Evolutionary conservation across 2,797 vertebrate genomes (phyloP), one percentile per base, ranked within the genome.

Genomic region (Aratinga solstitialis): DNA sequence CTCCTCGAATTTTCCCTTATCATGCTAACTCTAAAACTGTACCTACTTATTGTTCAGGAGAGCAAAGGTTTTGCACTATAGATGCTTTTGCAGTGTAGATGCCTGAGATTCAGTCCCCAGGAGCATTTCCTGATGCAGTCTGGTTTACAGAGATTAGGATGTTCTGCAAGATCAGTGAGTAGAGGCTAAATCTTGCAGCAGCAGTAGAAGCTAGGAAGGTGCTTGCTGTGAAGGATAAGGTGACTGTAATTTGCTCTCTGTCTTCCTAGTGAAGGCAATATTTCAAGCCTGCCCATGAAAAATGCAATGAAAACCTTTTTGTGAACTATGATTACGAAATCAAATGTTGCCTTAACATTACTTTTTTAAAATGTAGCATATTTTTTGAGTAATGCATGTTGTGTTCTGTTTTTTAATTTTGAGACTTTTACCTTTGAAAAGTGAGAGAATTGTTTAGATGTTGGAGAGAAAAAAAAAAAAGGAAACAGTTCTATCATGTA

Each of bases 1-100:
- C 29, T 65, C 32, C 58, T 63, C 19, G 48, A 67, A 34, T 13
- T 71, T 69, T 54, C 54, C 9, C 13, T 76, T 79, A 3, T 8
- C 8, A 3, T 18, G 38, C 4, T 61, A 50, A 72, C 34, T 62
- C 15, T 3, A 1, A 8, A 76, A 6, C 6, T 27, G 0, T 27
- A 22, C 13, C 32, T 17, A 50, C 24, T 5, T 66, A 26, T 63
- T 42, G 2, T 47, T 7, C 58, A 22, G 24, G 47, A 71, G 20
- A 73, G 1, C 10, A 72, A 87, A 63, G 7, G 8, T 8, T 7
- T 54, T 36, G 10, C 19, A 29, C 8, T 76, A 8, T 34, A 58
- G 5, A 23, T 62, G 15, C 13, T 89, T 91, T 69, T 62, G 14
- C 14, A 73, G 10, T 5, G 8, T 2, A 63, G 51, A 9, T 63